Evolutionary conservation across 2,797 vertebrate species (phyloP), one percentile per base, ranked within the genome.

Genomic region (Aselliscus stoliczkanus): DNA sequence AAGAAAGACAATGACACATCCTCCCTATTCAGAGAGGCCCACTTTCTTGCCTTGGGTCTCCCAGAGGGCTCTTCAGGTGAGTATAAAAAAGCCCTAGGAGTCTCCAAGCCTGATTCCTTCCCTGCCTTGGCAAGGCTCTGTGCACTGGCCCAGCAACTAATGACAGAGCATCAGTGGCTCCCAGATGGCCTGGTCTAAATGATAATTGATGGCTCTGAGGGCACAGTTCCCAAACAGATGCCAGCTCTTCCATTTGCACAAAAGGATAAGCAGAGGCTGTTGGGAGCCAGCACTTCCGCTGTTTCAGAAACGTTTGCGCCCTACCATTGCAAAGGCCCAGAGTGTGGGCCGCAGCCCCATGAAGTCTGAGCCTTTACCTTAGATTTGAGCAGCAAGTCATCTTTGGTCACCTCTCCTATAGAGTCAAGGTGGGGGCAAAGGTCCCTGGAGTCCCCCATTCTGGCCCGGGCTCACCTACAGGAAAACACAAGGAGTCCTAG

Each of bases 381-480:
- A 82, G 99, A 99, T 98, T 99, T 99, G 88, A 99, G 99, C 65
- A 99, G 98, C 90, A 99, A 98, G 93, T 99, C 99, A 58, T 99
- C 99, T 95, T 99, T 99, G 96, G 99, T 99, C 88, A 99, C 98
- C 98, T 99, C 99, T 95, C 99, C 99, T 96, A 99, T 99, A 70
- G 99, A 99, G 98, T 99, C 99, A 98, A 99, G 98, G 97, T 99
- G 99, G 97, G 99, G 99, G 97, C 99, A 99, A 62, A 98, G 88
- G 58, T 99, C 99, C 90, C 98, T 97, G 64, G 98, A 97, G 11
- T 99, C 99, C 62, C 98, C 99, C 99, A 99, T 99, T 42, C 96
- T 98, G 90, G 94, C 85, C 95, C 47, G 34, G 5, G 31, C 92
- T 97, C 97, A 92, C 91, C 90, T 96, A 37, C 1, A 17, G 77